Conservation (phyloP, 2,888 invertebrate species). For the Theristus sp. region DNA sequence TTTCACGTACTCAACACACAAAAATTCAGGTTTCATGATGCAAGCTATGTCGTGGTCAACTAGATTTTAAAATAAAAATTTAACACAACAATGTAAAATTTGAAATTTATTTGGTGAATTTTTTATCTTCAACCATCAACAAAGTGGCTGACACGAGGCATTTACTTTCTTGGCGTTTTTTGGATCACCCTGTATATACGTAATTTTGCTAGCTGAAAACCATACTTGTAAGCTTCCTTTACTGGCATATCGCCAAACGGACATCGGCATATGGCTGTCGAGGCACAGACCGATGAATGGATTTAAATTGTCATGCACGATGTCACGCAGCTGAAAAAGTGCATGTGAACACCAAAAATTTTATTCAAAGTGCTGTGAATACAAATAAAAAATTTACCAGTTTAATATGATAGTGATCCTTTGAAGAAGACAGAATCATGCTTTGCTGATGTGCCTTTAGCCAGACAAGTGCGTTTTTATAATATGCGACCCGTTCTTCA, state of each 20-base stretch:
- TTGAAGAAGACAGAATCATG: slow-evolving; percentile 1
- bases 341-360: slow-evolving; percentile 2
- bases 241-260: slow-evolving; percentile 3
- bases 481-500: slow-evolving; percentile 4
- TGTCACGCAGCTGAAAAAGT: slow-evolving; percentile 3
- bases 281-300: slow-evolving; percentile 4
- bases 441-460: slow-evolving; percentile 3
- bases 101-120: no score
- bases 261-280: slow-evolving; percentile 1
- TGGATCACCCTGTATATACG: no score
- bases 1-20: no score
- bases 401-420: background rate
- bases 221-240: slow-evolving; percentile 6
- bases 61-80: no score
- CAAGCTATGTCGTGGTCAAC: no score
- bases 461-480: slow-evolving; percentile 2
- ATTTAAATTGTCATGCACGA: slow-evolving; percentile 5
- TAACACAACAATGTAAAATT: no score
- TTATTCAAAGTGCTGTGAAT: background rate
- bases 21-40: no score
- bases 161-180: no score
- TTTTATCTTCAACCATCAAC: no score
- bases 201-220: no score
- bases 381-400: background rate
- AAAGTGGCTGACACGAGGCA: no score